These are phyloP conservation scores for Microctenopoma stevenorrisi DNA, from an alignment of 2,797 vertebrate genomes.

Conservation along the genomic window DNA sequence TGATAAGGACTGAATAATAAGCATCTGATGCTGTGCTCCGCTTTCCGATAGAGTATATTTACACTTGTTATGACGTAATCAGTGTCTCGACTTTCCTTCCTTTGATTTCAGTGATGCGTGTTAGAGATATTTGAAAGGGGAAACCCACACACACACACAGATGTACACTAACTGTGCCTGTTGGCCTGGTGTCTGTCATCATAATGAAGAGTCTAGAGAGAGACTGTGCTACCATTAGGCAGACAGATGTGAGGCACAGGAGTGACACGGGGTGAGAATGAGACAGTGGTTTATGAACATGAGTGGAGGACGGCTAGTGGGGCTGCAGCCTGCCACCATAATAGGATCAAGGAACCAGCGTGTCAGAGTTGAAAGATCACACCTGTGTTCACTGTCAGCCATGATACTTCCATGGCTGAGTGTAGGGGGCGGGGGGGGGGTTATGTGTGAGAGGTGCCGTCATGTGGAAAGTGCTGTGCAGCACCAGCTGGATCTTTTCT, in stretches of 20 bases:
- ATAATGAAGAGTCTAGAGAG: slow-evolving; percentile 68
- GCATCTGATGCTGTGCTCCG: slow-evolving; percentile 35
- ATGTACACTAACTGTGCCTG: slow-evolving; percentile 20
- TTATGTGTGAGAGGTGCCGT: slow-evolving; percentile 9
- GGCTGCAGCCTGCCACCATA: slow-evolving; percentile 24
- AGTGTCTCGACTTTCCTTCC: slow-evolving; percentile 1
- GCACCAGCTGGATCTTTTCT: slow-evolving; percentile 9
- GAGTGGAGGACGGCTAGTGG: slow-evolving; percentile 18
- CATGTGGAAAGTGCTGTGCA: slow-evolving; percentile 17
- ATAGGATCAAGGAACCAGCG: slow-evolving; percentile 35
- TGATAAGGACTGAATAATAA: slow-evolving; percentile 16
- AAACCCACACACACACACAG: slow-evolving; percentile 31
- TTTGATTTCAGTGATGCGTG: slow-evolving; percentile 28
- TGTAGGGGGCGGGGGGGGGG: slow-evolving; percentile 15
- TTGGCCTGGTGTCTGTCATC: slow-evolving; percentile 57
- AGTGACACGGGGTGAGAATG: slow-evolving; percentile 30
- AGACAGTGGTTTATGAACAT: slow-evolving; percentile 35
- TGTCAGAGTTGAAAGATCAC: slow-evolving; percentile 61
- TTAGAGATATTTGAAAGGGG: slow-evolving; percentile 22
- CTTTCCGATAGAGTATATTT: slow-evolving; percentile 16
- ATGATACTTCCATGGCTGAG: slow-evolving; percentile 11
- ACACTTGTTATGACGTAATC: slow-evolving; percentile 29
- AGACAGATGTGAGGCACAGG: slow-evolving; percentile 54
- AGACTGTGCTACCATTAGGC: slow-evolving; percentile 37
- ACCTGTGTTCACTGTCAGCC: slow-evolving; percentile 53